Conservation (phyloP, 1,140 invertebrate genomes). For the Charaxes varanes region DNA sequence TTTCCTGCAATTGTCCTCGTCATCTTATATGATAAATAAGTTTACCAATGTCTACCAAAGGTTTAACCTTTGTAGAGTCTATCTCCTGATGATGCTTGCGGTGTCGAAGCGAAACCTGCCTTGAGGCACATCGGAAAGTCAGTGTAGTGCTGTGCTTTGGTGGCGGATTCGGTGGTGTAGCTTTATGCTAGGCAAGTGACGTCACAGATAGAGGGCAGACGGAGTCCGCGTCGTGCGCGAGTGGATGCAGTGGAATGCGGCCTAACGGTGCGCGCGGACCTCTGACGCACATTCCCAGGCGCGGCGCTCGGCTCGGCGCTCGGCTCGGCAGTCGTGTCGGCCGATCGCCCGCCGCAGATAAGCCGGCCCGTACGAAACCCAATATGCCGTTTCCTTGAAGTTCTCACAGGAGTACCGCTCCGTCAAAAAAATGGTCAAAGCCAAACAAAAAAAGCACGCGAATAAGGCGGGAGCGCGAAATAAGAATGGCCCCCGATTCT, state of each 20-base stretch:
- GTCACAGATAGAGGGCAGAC: conserved; percentile 23
- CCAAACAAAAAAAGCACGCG: conserved; percentile 59
- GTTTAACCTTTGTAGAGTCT: too few relatives aligned
- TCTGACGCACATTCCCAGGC: conserved; percentile 41
- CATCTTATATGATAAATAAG: too few relatives aligned
- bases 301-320: conserved; percentile 11
- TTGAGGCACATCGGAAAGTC: too few relatives aligned
- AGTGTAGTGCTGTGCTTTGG: too few relatives aligned
- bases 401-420: conserved; percentile 63
- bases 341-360: conserved; percentile 57
- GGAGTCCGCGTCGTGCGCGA: too few relatives aligned
- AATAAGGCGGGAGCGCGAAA: conserved; percentile 70
- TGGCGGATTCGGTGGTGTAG: too few relatives aligned
- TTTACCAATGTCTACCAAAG: too few relatives aligned
- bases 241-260: conserved; percentile 35
- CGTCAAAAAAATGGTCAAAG: conserved; percentile 63
- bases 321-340: conserved; percentile 11
- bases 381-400: conserved; percentile 70
- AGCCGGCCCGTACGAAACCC: conserved; percentile 60
- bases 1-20: too few relatives aligned
- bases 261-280: conserved; percentile 40
- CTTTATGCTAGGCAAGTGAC: conserved; percentile 22
- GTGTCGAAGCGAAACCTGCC: too few relatives aligned
- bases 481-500: conserved; percentile 67
- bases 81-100: too few relatives aligned